These are phyloP conservation scores for Discoglossus pictus DNA, from an alignment of 2,797 vertebrate genomes.

Conservation along the genomic window DNA sequence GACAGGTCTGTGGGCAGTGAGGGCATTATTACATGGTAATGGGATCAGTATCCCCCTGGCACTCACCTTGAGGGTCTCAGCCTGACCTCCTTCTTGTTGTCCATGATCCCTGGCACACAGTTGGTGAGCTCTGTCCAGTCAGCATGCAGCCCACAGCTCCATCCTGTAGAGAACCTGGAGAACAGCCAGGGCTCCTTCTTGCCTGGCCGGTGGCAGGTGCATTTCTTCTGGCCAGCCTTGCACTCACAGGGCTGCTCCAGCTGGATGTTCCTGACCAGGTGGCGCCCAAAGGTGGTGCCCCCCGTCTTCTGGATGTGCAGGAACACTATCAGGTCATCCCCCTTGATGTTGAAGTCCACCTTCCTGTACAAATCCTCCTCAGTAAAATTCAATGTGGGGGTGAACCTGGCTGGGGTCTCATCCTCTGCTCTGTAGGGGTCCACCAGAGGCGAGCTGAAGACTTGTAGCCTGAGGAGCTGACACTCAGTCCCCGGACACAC, in stretches of 20 bases:
- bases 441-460: conserved; percentile 65
- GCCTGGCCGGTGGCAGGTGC: conserved; percentile 89
- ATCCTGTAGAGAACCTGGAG: conserved; percentile 95
- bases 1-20: too few relatives aligned
- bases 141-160: conserved; percentile 95
- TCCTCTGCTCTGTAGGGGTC: conserved; percentile 92
- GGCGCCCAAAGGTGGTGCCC: conserved; percentile 93
- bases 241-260: conserved; percentile 94
- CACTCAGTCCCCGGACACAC: conserved; percentile 90
- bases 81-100: conserved; percentile 70
- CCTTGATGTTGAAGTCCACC: conserved; percentile 89
- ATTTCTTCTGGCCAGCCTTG: conserved; percentile 93
- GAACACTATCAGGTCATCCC: conserved; percentile 92
- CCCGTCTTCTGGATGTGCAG: conserved; percentile 97
- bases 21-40: too few relatives aligned
- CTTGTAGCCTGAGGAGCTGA: conserved; percentile 78
- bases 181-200: conserved; percentile 94
- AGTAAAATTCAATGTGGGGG: conserved; percentile 89
- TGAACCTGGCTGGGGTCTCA: conserved; percentile 81
- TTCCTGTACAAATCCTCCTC: conserved; percentile 77
- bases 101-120: conserved; percentile 89
- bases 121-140: conserved; percentile 96
- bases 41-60: too few relatives aligned
- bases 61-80: conserved; percentile 71
- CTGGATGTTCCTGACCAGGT: conserved; percentile 92